These are phyloP conservation scores for Oscheius sp. DNA, from an alignment of 2,888 invertebrate species.

Conservation along the genomic window DNA sequence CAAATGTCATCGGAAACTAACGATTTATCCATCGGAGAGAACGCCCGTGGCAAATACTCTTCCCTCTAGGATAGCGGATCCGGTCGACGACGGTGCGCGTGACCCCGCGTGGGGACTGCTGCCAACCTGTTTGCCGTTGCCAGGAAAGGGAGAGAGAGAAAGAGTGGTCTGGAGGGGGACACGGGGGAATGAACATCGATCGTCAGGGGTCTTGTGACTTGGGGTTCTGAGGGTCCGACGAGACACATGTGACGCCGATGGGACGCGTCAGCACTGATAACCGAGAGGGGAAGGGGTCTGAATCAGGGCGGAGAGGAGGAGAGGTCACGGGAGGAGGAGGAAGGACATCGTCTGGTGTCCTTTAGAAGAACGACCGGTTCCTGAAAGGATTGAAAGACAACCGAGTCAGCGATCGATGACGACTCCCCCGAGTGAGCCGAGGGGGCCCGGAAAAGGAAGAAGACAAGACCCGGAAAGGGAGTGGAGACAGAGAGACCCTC, in stretches of 20 bases:
- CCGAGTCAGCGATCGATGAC: no score
- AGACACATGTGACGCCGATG: slow-evolving; percentile 21
- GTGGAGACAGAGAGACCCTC: no score
- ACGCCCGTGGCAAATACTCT: slow-evolving; percentile 25
- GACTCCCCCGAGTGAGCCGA: no score
- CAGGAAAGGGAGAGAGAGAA: neutral
- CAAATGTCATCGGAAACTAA: slow-evolving; percentile 11
- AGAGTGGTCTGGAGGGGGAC: neutral
- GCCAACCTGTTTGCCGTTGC: slow-evolving; percentile 12
- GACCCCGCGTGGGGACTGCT: slow-evolving; percentile 19
- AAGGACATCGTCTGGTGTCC: neutral
- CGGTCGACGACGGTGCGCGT: slow-evolving; percentile 22
- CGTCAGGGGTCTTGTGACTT: slow-evolving; percentile 2
- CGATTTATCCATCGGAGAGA: slow-evolving; percentile 15
- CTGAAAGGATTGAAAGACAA: no score
- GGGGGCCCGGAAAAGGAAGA: neutral
- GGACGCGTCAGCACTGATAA: slow-evolving; percentile 29
- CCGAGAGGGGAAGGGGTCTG: neutral
- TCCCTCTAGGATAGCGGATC: slow-evolving; percentile 6
- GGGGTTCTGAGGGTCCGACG: slow-evolving; percentile 10
- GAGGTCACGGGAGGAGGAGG: neutral
- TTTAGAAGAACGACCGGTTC: no score
- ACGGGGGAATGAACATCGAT: slow-evolving; percentile 7
- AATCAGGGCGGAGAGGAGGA: neutral
- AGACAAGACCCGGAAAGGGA: neutral